Evolutionary conservation across 2,113 vertebrate genomes (phyloP).

Genomic region (Sturnira hondurensis): DNA sequence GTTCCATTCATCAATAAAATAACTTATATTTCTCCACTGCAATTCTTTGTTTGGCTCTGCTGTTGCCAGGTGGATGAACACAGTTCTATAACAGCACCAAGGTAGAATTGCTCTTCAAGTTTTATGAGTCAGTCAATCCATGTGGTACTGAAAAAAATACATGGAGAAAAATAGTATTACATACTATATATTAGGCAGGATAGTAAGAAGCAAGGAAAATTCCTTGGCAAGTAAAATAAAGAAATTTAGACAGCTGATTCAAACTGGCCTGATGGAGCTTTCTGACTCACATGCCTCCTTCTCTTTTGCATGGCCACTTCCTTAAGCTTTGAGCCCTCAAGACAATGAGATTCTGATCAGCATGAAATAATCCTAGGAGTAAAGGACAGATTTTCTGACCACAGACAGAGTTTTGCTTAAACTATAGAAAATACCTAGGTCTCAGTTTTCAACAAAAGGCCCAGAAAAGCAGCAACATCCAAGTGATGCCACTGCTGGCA

Average conservation of each 20-base stretch:
- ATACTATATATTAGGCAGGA: background rate
- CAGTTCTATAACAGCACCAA: too few relatives aligned
- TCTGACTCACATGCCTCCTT: background rate
- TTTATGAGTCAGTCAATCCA: background rate
- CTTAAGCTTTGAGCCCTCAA: background rate
- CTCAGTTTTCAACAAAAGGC: background rate
- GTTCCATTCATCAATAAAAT: too few relatives aligned
- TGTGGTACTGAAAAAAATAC: background rate
- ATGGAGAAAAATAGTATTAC: background rate
- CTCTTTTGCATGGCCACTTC: background rate
- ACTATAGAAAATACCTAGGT: background rate
- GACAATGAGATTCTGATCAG: background rate
- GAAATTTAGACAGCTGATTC: too few relatives aligned
- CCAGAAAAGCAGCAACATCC: too few relatives aligned
- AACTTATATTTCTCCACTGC: too few relatives aligned
- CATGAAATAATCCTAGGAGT: background rate
- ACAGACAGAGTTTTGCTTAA: background rate
- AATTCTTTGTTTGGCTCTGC: too few relatives aligned
- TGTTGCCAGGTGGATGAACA: too few relatives aligned
- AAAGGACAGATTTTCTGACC: background rate
- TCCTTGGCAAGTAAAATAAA: background rate
- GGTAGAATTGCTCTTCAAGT: background rate
- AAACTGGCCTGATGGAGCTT: background rate
- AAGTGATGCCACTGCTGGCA: background rate
- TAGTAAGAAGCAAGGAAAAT: background rate